Evolutionary conservation across 2,797 vertebrate species (phyloP), one percentile per base, ranked within the genome.

Genomic region (Hemitrygon akajei): DNA sequence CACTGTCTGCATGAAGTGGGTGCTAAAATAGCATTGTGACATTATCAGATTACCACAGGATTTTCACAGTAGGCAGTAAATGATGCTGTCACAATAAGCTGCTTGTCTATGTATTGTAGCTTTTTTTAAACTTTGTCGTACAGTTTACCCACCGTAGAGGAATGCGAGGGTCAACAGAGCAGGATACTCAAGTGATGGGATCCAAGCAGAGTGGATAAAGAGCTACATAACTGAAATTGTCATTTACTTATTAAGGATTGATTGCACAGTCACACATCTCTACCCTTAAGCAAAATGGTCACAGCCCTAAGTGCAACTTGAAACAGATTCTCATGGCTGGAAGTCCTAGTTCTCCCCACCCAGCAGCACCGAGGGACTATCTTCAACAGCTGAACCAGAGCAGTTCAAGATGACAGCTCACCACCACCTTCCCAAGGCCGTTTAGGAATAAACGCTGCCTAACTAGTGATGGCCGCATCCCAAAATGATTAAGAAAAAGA

Each of bases 31-130:
- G 94, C 94, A 94, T 1, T 89, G 94, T 94, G 93, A 94, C 95
- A 81, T 95, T 95, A 95, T 94, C 94, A 95, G 94, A 94, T 96
- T 94, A 97, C 95, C 95, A 95, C 95, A 95, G 95, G 96, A 96
- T 97, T 97, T 97, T 97, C 96, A 96, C 95, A 94, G 94, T 94
- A 95, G 94, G 80, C 96, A 96, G 96, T 96, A 96, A 95, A 95
- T 94, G 94, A 93, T 94, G 94, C 96, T 96, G 82, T 89, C 86
- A 69, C 60, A 66, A 37, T 69, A 69, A 89, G 86, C 14, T 37
- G n/a, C 30, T 22, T 69, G 63, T 18, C 2, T 10, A 37, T 6
- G 5, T 20, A 89, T 86, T 69, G 86, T 69, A 63, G 69, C 2
- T 37, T 3, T 34, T 34, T 37, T 2, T 37, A 56, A 69, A n/a